Evolutionary conservation across 1,140 invertebrate species (phyloP), one percentile per base, ranked within the genome.

Genomic region (Drosophila orosa): DNA sequence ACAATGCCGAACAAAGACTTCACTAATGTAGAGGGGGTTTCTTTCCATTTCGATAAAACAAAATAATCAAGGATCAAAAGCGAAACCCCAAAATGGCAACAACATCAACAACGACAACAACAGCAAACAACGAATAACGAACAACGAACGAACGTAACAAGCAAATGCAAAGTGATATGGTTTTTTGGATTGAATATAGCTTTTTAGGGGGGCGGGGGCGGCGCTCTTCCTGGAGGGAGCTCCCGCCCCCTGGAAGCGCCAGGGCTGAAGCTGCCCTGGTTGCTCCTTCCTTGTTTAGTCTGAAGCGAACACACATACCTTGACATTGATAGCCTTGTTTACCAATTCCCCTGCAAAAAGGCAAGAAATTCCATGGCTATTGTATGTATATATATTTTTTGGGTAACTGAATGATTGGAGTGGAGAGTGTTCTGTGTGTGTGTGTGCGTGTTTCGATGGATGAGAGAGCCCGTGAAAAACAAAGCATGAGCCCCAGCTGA

Each of bases 301-400:
- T 80, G 60, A 89, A 89, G 84, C 85, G 84, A 78, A 83, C 50
- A 90, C 91, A 93, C 94, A 95, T 95, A 98, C 98, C 98, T 98
- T 99, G 99, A 95, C 99, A 99, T 93, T 99, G 99, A 95, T 99
- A 99, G 92, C 98, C 99, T 95, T 99, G 99, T 94, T 99, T 99
- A 92, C 98, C 91, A 91, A 99, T 95, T 93, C 98, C 98, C 98
- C 97, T 98, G 95, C 92, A 95, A 96, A 94, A 96, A 94, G 92
- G 94, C 93, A 95, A 95, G 92, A 92, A 92, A 92, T 92, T 92
- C 90, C 91, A 85, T 90, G 80, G 81, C 90, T 90, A 90, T 90
- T 87, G 79, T 87, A 87, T 91, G 89, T 90, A 85, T 91, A 72
- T 91, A 87, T 87, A 80, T 91, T 80, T 86, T 71, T 54, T 35